A percentile compares a stretch with the other conserved stretches of the same genome.
These are phyloP conservation scores for Lutjanus campechanus DNA, from an alignment of 2,797 vertebrate species.

Conservation along the genomic window DNA sequence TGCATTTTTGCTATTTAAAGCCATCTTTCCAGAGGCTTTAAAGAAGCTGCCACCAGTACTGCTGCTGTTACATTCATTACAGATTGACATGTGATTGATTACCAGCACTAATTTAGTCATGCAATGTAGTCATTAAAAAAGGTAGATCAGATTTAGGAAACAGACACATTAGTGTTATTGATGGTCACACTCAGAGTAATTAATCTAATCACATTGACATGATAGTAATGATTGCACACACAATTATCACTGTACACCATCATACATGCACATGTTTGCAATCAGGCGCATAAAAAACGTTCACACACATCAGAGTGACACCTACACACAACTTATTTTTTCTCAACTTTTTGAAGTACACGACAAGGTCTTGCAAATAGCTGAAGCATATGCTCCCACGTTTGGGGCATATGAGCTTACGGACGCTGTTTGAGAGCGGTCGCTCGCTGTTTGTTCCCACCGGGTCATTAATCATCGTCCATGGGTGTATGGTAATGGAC, in stretches of 20 bases:
- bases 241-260: constrained; percentile 11
- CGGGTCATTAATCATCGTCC: constrained; percentile 85
- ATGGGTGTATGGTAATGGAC: constrained; percentile 80
- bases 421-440: constrained; percentile 60
- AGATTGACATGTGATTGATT: constrained; percentile 52
- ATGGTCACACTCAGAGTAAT: constrained; percentile 47
- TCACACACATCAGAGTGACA: neutral
- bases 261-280: constrained; percentile 2
- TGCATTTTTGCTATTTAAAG: too few species aligned
- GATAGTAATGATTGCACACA: constrained; percentile 25
- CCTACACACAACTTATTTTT: constrained; percentile 11
- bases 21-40: neutral
- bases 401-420: constrained; percentile 58
- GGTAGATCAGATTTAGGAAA: constrained; percentile 60
- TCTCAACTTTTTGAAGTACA: constrained; percentile 46
- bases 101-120: constrained; percentile 52
- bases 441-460: constrained; percentile 74
- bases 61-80: constrained; percentile 34
- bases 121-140: constrained; percentile 52
- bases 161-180: constrained; percentile 64
- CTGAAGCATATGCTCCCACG: constrained; percentile 32
- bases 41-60: constrained; percentile 17
- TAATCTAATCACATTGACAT: constrained; percentile 48
- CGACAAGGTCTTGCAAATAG: constrained; percentile 52
- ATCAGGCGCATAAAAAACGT: neutral